Conservation (phyloP, 2,797 vertebrate genomes). For the Gadopsis marmoratus region DNA sequence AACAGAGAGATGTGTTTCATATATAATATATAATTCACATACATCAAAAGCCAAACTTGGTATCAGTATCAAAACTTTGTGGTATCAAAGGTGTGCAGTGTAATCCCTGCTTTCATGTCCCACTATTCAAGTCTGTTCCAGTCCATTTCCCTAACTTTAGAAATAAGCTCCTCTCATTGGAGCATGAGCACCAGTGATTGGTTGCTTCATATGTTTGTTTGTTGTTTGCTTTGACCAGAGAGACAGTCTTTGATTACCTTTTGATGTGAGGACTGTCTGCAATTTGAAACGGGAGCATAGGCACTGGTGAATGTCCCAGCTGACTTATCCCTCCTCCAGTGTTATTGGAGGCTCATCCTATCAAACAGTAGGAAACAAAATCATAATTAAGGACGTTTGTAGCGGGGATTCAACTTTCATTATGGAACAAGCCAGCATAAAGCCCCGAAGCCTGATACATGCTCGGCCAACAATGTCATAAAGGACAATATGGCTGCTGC, state of each 20-base stretch:
- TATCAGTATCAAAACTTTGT: conserved; percentile 56
- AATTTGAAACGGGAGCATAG: conserved; percentile 79
- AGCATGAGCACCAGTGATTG: conserved; percentile 63
- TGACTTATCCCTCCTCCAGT: conserved; percentile 59
- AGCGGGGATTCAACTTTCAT: conserved; percentile 81
- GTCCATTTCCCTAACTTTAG: conserved; percentile 67
- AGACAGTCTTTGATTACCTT: conserved; percentile 77
- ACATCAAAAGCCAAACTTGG: conserved; percentile 24
- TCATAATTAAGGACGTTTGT: conserved; percentile 83
- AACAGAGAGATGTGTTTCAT: conserved; percentile 33
- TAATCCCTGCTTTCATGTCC: conserved; percentile 59
- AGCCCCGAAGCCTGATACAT: conserved; percentile 68
- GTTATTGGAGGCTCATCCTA: conserved; percentile 79
- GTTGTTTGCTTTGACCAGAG: conserved; percentile 78
- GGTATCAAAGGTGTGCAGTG: conserved; percentile 57
- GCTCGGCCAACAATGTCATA: conserved; percentile 77
- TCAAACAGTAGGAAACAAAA: conserved; percentile 78
- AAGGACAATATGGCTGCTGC: conserved; percentile 81
- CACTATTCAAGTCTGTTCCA: conserved; percentile 46
- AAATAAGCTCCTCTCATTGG: conserved; percentile 70
- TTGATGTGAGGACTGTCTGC: conserved; percentile 81
- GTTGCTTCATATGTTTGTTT: conserved; percentile 76
- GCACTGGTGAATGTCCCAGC: conserved; percentile 65
- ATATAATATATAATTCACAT: conserved; percentile 16
- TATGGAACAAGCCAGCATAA: conserved; percentile 70